phyloP scores from a whole-genome alignment of 2,113 vertebrate genomes.

The Plectropomus leopardus region DNA sequence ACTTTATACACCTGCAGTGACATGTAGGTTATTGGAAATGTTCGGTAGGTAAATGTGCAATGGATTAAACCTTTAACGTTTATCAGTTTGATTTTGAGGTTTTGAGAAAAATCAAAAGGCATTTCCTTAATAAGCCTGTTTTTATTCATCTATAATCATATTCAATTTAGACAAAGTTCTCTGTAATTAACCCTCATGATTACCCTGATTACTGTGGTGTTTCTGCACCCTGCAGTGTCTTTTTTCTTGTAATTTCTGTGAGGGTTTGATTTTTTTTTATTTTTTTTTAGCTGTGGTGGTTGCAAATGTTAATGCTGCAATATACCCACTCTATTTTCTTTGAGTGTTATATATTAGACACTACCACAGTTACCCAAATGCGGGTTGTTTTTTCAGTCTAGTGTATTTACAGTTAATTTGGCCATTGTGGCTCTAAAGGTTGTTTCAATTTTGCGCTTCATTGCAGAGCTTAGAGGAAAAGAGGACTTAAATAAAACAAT shows the following conservation, averaged over 20 bases:
- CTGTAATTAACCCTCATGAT: neutral
- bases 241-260: neutral
- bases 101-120: neutral
- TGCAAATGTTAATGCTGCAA: no score
- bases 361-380: no score
- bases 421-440: no score
- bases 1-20: neutral
- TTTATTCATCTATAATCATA: neutral
- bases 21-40: neutral
- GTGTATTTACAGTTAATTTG: no score
- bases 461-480: no score
- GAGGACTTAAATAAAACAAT: no score
- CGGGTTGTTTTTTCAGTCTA: no score
- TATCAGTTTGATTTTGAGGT: neutral
- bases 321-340: no score
- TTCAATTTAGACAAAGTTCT: neutral
- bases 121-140: neutral
- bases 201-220: neutral
- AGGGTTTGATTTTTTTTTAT: no score
- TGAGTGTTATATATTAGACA: no score
- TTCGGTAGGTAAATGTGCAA: neutral
- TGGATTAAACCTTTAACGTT: neutral
- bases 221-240: neutral
- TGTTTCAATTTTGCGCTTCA: no score
- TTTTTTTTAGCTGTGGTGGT: no score